These are phyloP conservation scores for Myotis yumanensis DNA, from an alignment of 2,113 vertebrate genomes.

Conservation along the genomic window DNA sequence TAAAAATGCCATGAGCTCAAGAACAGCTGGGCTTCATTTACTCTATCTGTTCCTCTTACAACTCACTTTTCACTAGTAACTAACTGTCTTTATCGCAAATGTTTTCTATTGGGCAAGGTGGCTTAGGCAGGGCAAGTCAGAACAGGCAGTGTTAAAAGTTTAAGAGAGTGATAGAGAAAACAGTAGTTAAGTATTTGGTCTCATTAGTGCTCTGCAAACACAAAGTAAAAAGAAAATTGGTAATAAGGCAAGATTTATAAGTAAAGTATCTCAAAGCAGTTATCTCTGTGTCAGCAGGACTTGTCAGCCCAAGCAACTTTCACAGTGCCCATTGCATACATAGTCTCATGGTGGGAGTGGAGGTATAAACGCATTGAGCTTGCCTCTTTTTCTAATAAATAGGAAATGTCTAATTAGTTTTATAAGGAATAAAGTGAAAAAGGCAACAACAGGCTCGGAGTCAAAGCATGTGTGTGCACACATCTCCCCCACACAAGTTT, in stretches of 20 bases:
- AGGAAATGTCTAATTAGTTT: not conserved
- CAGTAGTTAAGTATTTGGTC: not conserved
- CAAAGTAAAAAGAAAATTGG: not conserved
- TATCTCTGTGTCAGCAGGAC: not conserved
- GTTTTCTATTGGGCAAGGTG: not conserved
- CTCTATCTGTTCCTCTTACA: not conserved
- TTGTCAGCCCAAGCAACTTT: not conserved
- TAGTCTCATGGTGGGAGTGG: not conserved
- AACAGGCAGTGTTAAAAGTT: not conserved
- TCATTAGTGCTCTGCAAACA: not conserved
- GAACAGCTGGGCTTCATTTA: slow-evolving; percentile 16
- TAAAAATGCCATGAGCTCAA: slow-evolving; percentile 27
- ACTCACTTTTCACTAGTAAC: not conserved
- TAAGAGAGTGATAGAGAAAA: not conserved
- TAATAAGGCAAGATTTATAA: not conserved
- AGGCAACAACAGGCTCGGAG: not conserved
- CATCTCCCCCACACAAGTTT: not conserved
- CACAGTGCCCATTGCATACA: not conserved
- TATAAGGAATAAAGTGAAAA: not conserved
- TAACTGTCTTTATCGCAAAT: not conserved
- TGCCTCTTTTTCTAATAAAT: not conserved
- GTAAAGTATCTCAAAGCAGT: not conserved
- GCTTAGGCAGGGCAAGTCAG: not conserved
- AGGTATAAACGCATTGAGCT: not conserved
- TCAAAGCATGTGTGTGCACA: not conserved